Base-by-base conservation (phyloP, 1,140 invertebrate genomes). In the Trichonephila clavata region DNA sequence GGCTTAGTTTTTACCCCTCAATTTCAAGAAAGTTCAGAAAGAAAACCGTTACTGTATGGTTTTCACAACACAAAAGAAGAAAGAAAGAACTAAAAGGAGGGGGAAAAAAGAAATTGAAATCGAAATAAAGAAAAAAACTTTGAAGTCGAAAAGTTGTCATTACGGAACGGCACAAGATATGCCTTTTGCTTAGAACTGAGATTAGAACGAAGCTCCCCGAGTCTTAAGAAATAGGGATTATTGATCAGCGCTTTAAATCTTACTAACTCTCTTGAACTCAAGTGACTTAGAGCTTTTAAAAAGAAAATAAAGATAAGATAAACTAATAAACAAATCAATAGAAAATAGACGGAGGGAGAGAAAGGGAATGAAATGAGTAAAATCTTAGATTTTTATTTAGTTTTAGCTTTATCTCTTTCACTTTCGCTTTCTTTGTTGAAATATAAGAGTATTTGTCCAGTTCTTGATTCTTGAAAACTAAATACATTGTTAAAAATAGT, bases 141-240 rank as follows among this genome's bases (percentile, higher is more conserved):
- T 39, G 61, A 83, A 89, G 86, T 43, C 61, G 86, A 71, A 89
- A 89, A 89, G 86, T 89, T 61, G 65, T 89, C 86, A 89, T 71
- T 88, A 89, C 63, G 63, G 63, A 89, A 50, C 63, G 60, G 86
- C 27, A 24, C 32, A 57, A 89, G 63, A 89, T 89, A 89, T 71
- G 86, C 86, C 86, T 68, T 89, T 68, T 68, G 86, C 63, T 89
- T 61, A 65, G 65, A 89, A 43, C 65, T 65, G 24, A 71, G 65
- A 68, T 89, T 68, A 71, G 65, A 50, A 71, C 32, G 21, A 68
- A 71, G 27, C 65, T 50, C 65, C 50, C 20, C 8, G 65, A 83
- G 27, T 21, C 86, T 89, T 89, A 63, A 43, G 63, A 57, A 89
- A 89, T 89, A 61, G 86, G 86, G 63, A 65, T 89, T 89, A 89